phyloP scores from a whole-genome alignment of 1,140 invertebrate species.

The Trialeurodes vaporariorum region DNA sequence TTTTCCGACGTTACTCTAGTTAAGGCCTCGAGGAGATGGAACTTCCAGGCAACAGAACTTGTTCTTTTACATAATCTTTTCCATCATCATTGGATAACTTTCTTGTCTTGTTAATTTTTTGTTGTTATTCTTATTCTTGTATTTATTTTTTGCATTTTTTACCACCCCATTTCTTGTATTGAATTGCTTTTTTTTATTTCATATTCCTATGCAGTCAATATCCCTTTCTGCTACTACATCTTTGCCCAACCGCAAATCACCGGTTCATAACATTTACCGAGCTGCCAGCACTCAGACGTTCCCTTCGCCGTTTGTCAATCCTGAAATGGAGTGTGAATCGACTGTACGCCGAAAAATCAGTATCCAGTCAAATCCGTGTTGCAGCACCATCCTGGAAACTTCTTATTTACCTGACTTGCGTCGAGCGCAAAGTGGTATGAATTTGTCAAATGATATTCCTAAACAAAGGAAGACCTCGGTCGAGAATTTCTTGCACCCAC shows the following conservation, averaged over 20 bases:
- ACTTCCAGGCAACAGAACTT: too few relatives aligned
- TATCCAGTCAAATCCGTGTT: background rate
- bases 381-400: background rate
- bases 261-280: background rate
- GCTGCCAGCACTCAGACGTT: background rate
- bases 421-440: background rate
- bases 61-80: too few relatives aligned
- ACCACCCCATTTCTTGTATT: too few relatives aligned
- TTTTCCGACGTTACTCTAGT: too few relatives aligned
- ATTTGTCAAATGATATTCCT: background rate
- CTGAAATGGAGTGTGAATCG: background rate
- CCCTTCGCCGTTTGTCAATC: background rate
- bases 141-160: background rate
- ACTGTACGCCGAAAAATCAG: background rate
- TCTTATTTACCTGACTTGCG: background rate
- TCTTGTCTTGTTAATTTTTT: too few relatives aligned
- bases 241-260: background rate
- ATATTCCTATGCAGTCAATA: background rate
- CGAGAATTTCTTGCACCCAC: background rate
- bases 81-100: too few relatives aligned
- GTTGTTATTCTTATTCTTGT: background rate
- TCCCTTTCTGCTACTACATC: background rate
- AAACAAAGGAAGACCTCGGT: background rate
- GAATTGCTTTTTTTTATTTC: too few relatives aligned
- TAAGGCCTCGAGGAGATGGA: too few relatives aligned